Evolutionary conservation across 2,113 vertebrate genomes (phyloP), one percentile per base, ranked within the genome.

Genomic region (Fregetta grallaria): DNA sequence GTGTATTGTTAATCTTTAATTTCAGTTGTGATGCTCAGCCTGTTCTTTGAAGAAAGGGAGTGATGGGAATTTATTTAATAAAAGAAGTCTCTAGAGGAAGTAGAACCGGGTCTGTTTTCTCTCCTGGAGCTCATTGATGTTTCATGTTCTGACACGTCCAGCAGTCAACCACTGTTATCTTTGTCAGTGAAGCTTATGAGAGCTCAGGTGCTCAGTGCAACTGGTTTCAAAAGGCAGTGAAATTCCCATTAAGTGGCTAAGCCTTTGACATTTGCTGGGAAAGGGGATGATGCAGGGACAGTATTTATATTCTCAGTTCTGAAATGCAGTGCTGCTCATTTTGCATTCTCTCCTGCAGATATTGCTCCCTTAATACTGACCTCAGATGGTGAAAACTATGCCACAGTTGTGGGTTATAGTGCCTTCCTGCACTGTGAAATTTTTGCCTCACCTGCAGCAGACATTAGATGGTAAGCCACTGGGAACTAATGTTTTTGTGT

Each of bases 331-430:
- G 40, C 27, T 32, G 17, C 49, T 95, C 44, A 56, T 40, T 55
- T 80, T 79, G 32, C 26, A 7, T 91, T 76, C 42, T 27, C 47
- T 77, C 74, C 81, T 95, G 71, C 95, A 99, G 99, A 99, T 96
- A 97, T 99, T 55, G 96, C 96, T 44, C 99, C 99, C 6, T 93
- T 99, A 97, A 99, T 99, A 44, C 77, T 99, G 93, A 99, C 99
- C 5, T 95, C 96, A 15, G 98, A 99, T 14, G 98, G 79, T 53
- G 98, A 98, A 80, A 98, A 97, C 13, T 99, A 99, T 9, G 98
- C 98, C 3, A 96, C 99, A 0, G 99, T 99, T 19, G 97, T 98
- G 83, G 98, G 99, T 13, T 98, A 98, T 90, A 97, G 96, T 22
- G 98, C 98, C 58, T 97, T 98, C 94, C 97, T 99, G 90, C 98